Base-by-base conservation (phyloP, 53 echinoderm and acorn worm species). In the Antedon mediterranea region DNA sequence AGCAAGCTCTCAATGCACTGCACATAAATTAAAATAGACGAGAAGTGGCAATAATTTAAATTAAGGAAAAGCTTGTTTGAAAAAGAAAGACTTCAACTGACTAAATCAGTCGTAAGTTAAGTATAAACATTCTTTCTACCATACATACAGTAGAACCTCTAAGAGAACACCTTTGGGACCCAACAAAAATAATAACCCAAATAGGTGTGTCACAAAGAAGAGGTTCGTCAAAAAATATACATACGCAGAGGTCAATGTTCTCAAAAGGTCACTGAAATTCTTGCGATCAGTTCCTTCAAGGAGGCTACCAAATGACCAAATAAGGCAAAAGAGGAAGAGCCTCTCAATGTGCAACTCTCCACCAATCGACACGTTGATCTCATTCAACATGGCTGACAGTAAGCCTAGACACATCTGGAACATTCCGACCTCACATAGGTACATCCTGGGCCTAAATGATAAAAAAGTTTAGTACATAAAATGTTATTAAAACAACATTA, bases 271-370 rank as follows among this genome's bases (percentile, higher is more conserved):
- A 74, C 97, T 95, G 89, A 95, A 95, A 77, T 88, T 86, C 87
- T 95, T 95, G 73, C 91, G 83, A 71, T 95, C 97, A 31, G 71
- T 87, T 20, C 89, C 97, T 71, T 92, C 87, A 6, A 95, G 87
- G 18, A 95, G 84, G 15, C 97, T 91, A 20, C 97, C 97, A 86
- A 95, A 95, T 0, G 97, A 86, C 97, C 97, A 95, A 75, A 95
- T 95, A 28, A 95, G 97, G 71, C 97, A 95, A 85, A 95, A 95
- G 79, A 95, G 88, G 43, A 87, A 95, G 20, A 95, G 85, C 0
- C 97, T 77, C 71, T 95, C 97, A 31, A 92, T 95, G 82, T 95
- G 97, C 34, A 95, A 90, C 84, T 95, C 97, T 28, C 97, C 97
- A 8, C 97, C 97, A 32, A 95, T 91, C 78, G 89, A 87, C 20